These are phyloP conservation scores for Leptodactylus fallax DNA, from an alignment of 2,797 vertebrate species.

Conservation along the genomic window DNA sequence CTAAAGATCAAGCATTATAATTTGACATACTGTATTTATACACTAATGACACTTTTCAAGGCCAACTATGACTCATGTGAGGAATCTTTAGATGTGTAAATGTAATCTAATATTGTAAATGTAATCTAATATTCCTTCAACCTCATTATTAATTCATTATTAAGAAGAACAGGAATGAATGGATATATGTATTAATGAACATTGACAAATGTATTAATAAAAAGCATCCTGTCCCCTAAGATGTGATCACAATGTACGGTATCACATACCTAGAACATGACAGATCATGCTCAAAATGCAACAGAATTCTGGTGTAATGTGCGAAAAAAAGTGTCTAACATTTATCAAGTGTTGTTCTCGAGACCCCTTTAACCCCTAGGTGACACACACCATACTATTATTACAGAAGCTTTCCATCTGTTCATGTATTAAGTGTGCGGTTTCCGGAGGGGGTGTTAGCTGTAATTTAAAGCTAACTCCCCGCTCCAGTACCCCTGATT, in stretches of 20 bases:
- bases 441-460: too few relatives aligned
- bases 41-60: neutral
- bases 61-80: neutral
- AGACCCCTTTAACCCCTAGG: too few relatives aligned
- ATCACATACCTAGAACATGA: neutral
- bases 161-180: neutral
- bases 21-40: neutral
- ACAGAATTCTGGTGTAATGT: too few relatives aligned
- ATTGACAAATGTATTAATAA: neutral
- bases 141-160: neutral
- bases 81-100: neutral
- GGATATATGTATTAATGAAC: neutral
- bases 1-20: neutral
- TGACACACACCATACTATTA: too few relatives aligned
- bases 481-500: too few relatives aligned
- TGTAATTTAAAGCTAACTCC: too few relatives aligned
- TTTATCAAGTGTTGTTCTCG: too few relatives aligned
- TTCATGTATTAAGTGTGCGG: too few relatives aligned
- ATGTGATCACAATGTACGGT: neutral
- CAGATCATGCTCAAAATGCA: neutral
- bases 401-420: too few relatives aligned
- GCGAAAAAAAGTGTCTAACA: too few relatives aligned
- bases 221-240: neutral
- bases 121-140: neutral
- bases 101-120: neutral